A percentile compares a stretch with the other conserved stretches of the same genome.
These are phyloP conservation scores for Lasioglossum marginatum DNA, from an alignment of 2,888 invertebrate species.

Conservation along the genomic window DNA sequence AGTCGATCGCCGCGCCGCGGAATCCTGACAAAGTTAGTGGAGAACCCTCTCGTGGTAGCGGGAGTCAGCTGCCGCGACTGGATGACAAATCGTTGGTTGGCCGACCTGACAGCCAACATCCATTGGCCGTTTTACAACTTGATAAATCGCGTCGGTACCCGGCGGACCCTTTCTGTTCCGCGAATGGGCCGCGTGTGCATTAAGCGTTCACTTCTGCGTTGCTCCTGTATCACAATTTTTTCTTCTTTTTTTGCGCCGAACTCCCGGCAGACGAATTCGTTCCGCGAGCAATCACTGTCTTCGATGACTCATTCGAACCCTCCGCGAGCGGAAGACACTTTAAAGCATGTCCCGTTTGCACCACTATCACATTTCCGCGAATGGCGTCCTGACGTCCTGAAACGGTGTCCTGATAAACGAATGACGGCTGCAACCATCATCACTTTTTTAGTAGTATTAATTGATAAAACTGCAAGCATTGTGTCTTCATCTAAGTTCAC, in stretches of 20 bases:
- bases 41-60: slow-evolving; percentile 46
- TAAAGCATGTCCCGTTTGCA: neutral
- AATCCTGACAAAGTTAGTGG: slow-evolving; percentile 66
- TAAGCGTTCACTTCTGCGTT: slow-evolving; percentile 50
- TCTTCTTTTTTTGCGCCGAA: neutral
- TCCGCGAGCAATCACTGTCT: neutral
- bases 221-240: slow-evolving; percentile 35
- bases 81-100: slow-evolving; percentile 73
- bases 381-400: too few species aligned
- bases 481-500: too few species aligned
- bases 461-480: too few species aligned
- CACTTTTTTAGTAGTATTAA: too few species aligned
- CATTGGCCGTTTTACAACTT: slow-evolving; percentile 71
- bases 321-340: neutral
- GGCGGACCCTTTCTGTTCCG: slow-evolving; percentile 49
- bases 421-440: too few species aligned
- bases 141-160: slow-evolving; percentile 71
- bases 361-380: neutral
- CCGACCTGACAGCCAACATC: slow-evolving; percentile 73
- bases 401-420: too few species aligned
- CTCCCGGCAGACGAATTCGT: neutral
- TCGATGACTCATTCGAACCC: neutral
- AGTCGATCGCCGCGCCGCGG: slow-evolving; percentile 11
- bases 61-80: slow-evolving; percentile 62
- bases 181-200: slow-evolving; percentile 56